These are phyloP conservation scores for Pyrgilauda ruficollis DNA, from an alignment of 2,113 vertebrate genomes.

Conservation along the genomic window DNA sequence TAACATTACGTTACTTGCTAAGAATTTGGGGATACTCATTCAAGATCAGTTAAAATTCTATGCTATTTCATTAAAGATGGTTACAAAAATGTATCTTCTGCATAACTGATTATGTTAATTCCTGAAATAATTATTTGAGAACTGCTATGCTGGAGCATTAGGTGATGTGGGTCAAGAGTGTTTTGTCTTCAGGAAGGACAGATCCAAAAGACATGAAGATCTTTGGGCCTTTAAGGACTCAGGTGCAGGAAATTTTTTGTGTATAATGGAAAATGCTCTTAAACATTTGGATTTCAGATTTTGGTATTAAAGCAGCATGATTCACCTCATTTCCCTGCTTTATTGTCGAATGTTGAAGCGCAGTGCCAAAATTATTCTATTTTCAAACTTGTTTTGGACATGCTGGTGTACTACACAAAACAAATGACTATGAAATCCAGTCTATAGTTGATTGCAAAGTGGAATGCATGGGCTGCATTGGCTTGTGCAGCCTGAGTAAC, in stretches of 20 bases:
- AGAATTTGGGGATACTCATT: neutral
- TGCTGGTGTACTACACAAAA: neutral
- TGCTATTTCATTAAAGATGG: neutral
- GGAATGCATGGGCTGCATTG: neutral
- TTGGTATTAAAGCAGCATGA: neutral
- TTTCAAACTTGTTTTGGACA: neutral
- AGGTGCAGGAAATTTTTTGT: neutral
- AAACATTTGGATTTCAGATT: neutral
- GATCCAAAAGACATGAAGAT: neutral
- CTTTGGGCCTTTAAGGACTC: neutral
- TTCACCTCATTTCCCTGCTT: neutral
- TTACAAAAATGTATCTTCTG: neutral
- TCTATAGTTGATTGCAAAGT: neutral
- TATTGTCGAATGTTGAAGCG: neutral
- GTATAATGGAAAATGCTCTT: neutral
- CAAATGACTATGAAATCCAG: neutral
- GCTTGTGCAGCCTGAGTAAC: neutral
- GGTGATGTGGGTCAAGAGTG: neutral
- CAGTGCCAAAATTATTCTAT: neutral
- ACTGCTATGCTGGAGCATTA: neutral
- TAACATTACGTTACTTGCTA: rapidly evolving
- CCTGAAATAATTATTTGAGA: neutral
- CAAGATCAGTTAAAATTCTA: neutral
- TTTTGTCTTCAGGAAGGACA: neutral
- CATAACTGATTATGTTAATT: neutral